These are phyloP conservation scores for Scylla paramamosain DNA, from an alignment of 1,140 invertebrate genomes.

Conservation along the genomic window DNA sequence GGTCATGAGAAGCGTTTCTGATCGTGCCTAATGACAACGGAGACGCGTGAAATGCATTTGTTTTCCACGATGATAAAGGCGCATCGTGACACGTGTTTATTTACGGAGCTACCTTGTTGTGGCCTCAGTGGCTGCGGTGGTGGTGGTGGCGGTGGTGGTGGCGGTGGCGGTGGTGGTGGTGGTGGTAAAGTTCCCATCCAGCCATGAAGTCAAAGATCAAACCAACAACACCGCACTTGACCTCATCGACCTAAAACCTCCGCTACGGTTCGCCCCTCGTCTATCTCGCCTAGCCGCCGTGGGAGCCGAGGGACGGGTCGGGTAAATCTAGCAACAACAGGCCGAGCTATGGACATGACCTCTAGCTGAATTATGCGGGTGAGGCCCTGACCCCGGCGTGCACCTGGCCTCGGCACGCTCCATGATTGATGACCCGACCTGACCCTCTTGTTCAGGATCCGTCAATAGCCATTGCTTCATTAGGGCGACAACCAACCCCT, in stretches of 20 bases:
- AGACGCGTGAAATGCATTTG: neutral
- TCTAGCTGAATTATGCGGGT: neutral
- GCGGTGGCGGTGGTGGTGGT: neutral
- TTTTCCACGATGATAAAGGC: neutral
- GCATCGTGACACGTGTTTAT: neutral
- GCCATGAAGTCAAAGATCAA: neutral
- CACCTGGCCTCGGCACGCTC: neutral
- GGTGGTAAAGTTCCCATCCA: neutral
- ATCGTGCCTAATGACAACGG: neutral
- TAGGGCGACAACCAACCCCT: neutral
- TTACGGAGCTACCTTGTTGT: neutral
- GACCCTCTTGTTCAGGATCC: neutral
- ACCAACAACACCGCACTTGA: neutral
- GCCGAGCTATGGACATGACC: neutral
- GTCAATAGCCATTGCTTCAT: slow-evolving; percentile 4
- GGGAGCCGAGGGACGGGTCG: neutral
- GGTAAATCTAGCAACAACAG: neutral
- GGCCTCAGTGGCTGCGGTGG: neutral
- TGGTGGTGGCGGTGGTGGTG: neutral
- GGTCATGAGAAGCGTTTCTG: neutral
- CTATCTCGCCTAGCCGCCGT: neutral
- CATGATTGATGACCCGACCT: neutral
- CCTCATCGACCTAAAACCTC: neutral
- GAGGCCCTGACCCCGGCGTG: neutral
- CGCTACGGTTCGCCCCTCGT: neutral